Conservation (phyloP, 1,140 invertebrate genomes). For the Drosophila ananassae region DNA sequence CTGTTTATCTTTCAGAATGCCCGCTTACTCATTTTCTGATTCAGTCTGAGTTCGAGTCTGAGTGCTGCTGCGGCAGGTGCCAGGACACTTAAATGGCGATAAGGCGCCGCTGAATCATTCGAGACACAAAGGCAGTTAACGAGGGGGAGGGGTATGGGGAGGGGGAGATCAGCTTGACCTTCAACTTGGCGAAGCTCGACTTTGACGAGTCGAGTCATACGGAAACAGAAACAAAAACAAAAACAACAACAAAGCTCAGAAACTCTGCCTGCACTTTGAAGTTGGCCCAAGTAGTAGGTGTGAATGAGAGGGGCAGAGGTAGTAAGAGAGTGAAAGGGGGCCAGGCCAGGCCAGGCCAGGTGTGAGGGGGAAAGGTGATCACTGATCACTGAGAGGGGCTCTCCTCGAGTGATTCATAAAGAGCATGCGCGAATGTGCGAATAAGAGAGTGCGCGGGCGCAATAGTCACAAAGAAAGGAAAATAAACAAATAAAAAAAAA, state of each 20-base stretch:
- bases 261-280: conserved; percentile 62
- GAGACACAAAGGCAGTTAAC: conserved; percentile 24
- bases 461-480: conserved; percentile 21
- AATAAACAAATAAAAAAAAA: conserved; percentile 16
- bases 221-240: conserved; percentile 54
- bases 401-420: conserved; percentile 52
- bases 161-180: conserved; percentile 57
- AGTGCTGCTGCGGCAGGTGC: conserved; percentile 57
- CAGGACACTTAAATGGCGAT: conserved; percentile 51
- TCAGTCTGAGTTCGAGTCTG: conserved; percentile 7
- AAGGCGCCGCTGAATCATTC: conserved; percentile 40
- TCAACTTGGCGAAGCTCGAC: conserved; percentile 68
- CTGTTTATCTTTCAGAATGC: conserved; percentile 47
- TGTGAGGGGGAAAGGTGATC: too few species aligned
- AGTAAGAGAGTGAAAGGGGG: conserved; percentile 15
- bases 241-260: conserved; percentile 26
- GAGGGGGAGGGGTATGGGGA: neutral
- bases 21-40: conserved; percentile 52
- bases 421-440: conserved; percentile 43
- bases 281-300: conserved; percentile 49
- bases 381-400: conserved; percentile 7
- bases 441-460: conserved; percentile 51
- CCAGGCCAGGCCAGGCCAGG: too few species aligned
- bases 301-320: neutral
- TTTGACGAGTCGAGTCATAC: conserved; percentile 69